These are phyloP conservation scores for Jordanella pulchra DNA, from an alignment of 2,797 vertebrate species.

Conservation along the genomic window DNA sequence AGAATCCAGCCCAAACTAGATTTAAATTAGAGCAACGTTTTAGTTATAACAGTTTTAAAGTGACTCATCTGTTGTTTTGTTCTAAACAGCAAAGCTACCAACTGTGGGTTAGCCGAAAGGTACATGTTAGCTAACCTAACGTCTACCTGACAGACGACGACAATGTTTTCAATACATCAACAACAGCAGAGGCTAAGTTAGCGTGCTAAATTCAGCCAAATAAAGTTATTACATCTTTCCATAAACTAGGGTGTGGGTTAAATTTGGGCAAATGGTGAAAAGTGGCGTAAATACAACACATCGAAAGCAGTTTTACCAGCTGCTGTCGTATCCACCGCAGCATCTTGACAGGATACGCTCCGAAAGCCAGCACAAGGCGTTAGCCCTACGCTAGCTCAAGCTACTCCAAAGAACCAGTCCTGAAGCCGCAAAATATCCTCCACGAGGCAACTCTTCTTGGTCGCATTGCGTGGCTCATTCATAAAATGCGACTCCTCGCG, in stretches of 20 bases:
- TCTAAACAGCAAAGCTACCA: not conserved
- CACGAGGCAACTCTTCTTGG: constrained; percentile 33
- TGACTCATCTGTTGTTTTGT: fast-evolving
- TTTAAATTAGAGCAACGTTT: constrained; percentile 13
- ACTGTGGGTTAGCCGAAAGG: constrained; percentile 22
- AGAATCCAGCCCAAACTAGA: not conserved
- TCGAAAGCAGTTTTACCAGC: constrained; percentile 81
- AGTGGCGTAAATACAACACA: not conserved
- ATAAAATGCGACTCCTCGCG: constrained; percentile 4
- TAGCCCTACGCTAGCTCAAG: constrained; percentile 73
- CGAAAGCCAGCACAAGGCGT: constrained; percentile 51
- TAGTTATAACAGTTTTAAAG: not conserved
- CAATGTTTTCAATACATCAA: constrained; percentile 35
- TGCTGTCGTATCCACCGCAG: constrained; percentile 95
- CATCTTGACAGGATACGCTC: constrained; percentile 79
- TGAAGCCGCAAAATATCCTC: constrained; percentile 59
- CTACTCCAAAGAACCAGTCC: constrained; percentile 66
- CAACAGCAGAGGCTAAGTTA: constrained; percentile 32
- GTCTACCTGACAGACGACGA: constrained; percentile 50
- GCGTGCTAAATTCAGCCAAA: constrained; percentile 10
- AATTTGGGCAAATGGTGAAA: not conserved
- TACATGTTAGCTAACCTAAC: constrained; percentile 41
- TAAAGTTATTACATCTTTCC: constrained; percentile 45
- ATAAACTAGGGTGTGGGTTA: fast-evolving
- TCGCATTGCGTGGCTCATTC: constrained; percentile 61